Conservation (phyloP, 2,888 invertebrate genomes). For the Drosophila robusta region DNA sequence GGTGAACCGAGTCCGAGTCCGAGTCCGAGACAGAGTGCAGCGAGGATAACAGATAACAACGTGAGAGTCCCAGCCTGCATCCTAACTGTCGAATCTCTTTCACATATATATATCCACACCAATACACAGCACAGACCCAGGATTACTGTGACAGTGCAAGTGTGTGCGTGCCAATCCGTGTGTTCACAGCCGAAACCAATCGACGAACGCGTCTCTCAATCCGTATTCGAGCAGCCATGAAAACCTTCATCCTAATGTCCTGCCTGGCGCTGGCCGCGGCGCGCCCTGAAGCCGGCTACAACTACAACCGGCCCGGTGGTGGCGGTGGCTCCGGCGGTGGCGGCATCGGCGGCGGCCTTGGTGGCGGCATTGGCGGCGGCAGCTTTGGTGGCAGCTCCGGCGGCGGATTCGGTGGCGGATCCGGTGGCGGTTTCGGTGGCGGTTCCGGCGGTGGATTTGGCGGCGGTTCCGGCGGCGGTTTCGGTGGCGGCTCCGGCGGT, state of each 20-base stretch:
- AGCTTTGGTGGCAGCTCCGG: constrained; percentile 48
- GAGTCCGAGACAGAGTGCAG: constrained; percentile 53
- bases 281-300: constrained; percentile 85
- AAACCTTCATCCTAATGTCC: constrained; percentile 85
- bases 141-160: constrained; percentile 81
- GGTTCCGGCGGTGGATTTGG: constrained; percentile 43
- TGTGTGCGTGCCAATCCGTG: constrained; percentile 64
- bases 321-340: constrained; percentile 81
- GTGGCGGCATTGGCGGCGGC: constrained; percentile 56
- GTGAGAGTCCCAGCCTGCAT: constrained; percentile 59
- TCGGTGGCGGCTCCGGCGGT: constrained; percentile 61
- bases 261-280: constrained; percentile 85
- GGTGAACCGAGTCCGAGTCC: constrained; percentile 69
- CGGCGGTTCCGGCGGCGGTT: constrained; percentile 61
- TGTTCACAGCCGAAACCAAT: constrained; percentile 11
- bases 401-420: constrained; percentile 58
- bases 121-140: constrained; percentile 74
- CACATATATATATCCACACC: constrained; percentile 60
- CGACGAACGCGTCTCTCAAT: constrained; percentile 45
- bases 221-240: constrained; percentile 74
- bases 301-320: constrained; percentile 85
- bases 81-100: constrained; percentile 54
- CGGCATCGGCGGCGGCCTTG: constrained; percentile 52
- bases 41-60: constrained; percentile 60
- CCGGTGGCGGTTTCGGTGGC: constrained; percentile 60